phyloP scores from a whole-genome alignment of 2,797 vertebrate species.

The Rhadinocentrus ornatus region DNA sequence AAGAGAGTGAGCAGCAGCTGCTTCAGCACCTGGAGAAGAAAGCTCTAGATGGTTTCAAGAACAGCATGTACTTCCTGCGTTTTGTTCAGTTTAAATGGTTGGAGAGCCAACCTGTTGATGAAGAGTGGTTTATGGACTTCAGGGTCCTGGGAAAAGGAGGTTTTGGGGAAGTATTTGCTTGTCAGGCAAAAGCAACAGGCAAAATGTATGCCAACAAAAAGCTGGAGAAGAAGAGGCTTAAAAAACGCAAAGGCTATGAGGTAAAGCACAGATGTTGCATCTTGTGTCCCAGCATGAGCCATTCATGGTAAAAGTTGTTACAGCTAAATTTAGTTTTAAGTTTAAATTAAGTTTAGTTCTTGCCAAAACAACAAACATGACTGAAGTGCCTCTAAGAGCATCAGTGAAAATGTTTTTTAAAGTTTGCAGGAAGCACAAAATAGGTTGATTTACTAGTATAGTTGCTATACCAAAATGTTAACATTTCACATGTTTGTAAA shows the following conservation, averaged over 20 bases:
- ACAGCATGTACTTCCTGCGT: slow-evolving; percentile 83
- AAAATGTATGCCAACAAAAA: slow-evolving; percentile 88
- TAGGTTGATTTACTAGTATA: no score
- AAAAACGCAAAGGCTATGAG: slow-evolving; percentile 84
- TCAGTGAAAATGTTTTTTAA: no score
- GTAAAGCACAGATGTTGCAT: slow-evolving; percentile 52
- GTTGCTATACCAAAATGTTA: no score
- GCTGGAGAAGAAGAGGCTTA: slow-evolving; percentile 85
- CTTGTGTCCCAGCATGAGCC: neutral
- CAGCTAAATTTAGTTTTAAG: no score
- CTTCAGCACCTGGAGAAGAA: slow-evolving; percentile 76
- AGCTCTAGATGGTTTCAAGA: slow-evolving; percentile 68
- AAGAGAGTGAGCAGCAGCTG: slow-evolving; percentile 80
- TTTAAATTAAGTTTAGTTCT: no score
- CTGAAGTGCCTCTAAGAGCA: no score
- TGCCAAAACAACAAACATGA: no score
- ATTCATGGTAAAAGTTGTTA: no score
- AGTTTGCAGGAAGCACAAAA: no score
- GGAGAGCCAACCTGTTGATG: slow-evolving; percentile 79
- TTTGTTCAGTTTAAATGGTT: slow-evolving; percentile 85
- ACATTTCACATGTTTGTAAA: no score
- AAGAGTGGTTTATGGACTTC: slow-evolving; percentile 86
- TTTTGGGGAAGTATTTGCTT: slow-evolving; percentile 83
- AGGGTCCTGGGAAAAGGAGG: slow-evolving; percentile 84
- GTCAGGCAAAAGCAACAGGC: slow-evolving; percentile 83